phyloP scores from a whole-genome alignment of 1,140 invertebrate genomes.

The Leptinotarsa lineolata region DNA sequence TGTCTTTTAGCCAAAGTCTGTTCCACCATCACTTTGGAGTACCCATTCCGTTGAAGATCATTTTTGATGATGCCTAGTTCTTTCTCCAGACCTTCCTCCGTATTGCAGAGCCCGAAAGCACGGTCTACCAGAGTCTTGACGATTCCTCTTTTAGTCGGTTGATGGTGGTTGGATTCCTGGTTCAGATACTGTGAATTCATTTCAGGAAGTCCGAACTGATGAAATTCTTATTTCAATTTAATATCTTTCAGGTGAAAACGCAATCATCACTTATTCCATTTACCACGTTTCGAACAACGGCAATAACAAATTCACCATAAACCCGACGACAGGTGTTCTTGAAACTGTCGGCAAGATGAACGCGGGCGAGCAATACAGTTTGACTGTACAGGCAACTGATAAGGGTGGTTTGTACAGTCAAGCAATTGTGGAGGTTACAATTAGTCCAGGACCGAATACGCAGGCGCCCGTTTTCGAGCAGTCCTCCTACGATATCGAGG shows the following conservation, averaged over 20 bases:
- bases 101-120: no score
- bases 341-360: slow-evolving; percentile 76
- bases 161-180: no score
- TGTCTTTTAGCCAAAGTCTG: no score
- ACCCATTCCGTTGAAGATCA: no score
- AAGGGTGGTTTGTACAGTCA: slow-evolving; percentile 73
- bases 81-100: no score
- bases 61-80: no score
- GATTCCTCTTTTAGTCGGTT: no score
- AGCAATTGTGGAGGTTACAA: slow-evolving; percentile 81
- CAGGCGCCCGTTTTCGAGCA: slow-evolving; percentile 81
- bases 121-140: no score
- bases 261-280: slow-evolving; percentile 77
- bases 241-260: slow-evolving; percentile 63
- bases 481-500: slow-evolving; percentile 79
- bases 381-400: slow-evolving; percentile 81
- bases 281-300: slow-evolving; percentile 91
- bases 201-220: no score
- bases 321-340: slow-evolving; percentile 77
- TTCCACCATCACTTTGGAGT: no score
- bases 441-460: slow-evolving; percentile 83
- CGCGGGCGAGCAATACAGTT: slow-evolving; percentile 85
- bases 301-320: slow-evolving; percentile 80
- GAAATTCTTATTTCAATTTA: not conserved
- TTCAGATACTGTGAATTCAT: no score